These are phyloP conservation scores for Ametastegia equiseti DNA, from an alignment of 2,888 invertebrate species.

Conservation along the genomic window DNA sequence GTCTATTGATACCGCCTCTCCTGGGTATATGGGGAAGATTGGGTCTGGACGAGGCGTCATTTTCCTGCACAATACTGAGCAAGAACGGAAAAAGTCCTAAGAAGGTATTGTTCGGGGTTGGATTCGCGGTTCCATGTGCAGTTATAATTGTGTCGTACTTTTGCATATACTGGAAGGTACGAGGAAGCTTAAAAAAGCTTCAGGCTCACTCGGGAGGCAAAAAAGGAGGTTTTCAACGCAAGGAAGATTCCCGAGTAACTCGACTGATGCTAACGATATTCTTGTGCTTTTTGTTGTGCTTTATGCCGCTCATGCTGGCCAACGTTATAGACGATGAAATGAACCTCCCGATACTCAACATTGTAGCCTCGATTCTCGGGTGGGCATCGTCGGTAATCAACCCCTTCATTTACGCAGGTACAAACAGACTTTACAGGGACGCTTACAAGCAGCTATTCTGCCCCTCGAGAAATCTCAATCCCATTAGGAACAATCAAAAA, in stretches of 20 bases:
- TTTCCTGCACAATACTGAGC: slow-evolving; percentile 92
- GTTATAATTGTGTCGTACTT: slow-evolving; percentile 92
- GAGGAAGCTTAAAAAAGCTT: slow-evolving; percentile 85
- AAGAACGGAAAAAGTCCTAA: slow-evolving; percentile 89
- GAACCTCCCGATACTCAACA: slow-evolving; percentile 85
- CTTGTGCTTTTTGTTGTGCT: slow-evolving; percentile 90
- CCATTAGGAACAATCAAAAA: slow-evolving; percentile 55
- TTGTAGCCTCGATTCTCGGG: slow-evolving; percentile 90
- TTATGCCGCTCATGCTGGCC: slow-evolving; percentile 91
- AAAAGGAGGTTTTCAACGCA: slow-evolving; percentile 75
- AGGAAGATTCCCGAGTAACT: slow-evolving; percentile 89
- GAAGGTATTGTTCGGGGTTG: slow-evolving; percentile 89
- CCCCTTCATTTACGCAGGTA: slow-evolving; percentile 93
- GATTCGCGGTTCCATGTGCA: slow-evolving; percentile 89
- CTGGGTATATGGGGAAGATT: slow-evolving; percentile 91
- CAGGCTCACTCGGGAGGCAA: slow-evolving; percentile 83
- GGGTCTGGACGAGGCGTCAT: slow-evolving; percentile 87
- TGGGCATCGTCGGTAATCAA: slow-evolving; percentile 95
- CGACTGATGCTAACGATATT: slow-evolving; percentile 93
- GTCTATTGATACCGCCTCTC: slow-evolving; percentile 85
- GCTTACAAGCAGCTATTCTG: slow-evolving; percentile 72
- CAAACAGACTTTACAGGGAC: slow-evolving; percentile 88
- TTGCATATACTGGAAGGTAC: slow-evolving; percentile 90
- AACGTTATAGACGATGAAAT: slow-evolving; percentile 91
- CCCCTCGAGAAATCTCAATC: slow-evolving; percentile 59